Percentiles rank a stretch among this genome's conserved stretches.
phyloP scores from a whole-genome alignment of 2,113 vertebrate species.

The Pontoporia blainvillei region DNA sequence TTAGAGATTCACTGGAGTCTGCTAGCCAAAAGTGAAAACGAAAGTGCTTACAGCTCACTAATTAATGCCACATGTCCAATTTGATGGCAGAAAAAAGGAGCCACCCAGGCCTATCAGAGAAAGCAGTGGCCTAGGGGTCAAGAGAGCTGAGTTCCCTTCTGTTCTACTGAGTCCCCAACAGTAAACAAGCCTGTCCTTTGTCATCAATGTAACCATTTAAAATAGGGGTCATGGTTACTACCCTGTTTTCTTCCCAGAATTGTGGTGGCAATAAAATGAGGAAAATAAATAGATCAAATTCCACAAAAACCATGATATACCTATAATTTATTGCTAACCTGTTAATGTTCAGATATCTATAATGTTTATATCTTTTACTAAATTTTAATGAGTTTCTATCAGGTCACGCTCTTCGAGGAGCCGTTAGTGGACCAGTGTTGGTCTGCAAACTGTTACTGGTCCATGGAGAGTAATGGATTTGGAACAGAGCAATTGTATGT shows the following conservation, averaged over 20 bases:
- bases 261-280: background rate
- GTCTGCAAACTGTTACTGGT: background rate
- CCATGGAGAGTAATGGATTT: background rate
- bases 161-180: background rate
- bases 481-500: background rate
- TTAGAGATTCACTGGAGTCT: conserved; percentile 29
- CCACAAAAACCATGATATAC: background rate
- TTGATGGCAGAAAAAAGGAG: background rate
- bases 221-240: too few species aligned
- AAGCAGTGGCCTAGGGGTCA: background rate
- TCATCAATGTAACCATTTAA: background rate
- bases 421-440: background rate
- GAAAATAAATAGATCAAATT: background rate
- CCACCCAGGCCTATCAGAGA: background rate
- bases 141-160: background rate
- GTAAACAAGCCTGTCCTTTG: background rate
- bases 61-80: conserved; percentile 26
- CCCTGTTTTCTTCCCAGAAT: background rate
- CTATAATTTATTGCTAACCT: background rate
- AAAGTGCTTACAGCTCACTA: conserved; percentile 23
- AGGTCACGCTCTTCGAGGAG: background rate
- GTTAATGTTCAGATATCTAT: background rate
- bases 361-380: background rate
- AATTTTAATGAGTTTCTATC: background rate
- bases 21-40: conserved; percentile 36